These are phyloP conservation scores for Drosophila cardini DNA, from an alignment of 1,140 invertebrate species.

Conservation along the genomic window DNA sequence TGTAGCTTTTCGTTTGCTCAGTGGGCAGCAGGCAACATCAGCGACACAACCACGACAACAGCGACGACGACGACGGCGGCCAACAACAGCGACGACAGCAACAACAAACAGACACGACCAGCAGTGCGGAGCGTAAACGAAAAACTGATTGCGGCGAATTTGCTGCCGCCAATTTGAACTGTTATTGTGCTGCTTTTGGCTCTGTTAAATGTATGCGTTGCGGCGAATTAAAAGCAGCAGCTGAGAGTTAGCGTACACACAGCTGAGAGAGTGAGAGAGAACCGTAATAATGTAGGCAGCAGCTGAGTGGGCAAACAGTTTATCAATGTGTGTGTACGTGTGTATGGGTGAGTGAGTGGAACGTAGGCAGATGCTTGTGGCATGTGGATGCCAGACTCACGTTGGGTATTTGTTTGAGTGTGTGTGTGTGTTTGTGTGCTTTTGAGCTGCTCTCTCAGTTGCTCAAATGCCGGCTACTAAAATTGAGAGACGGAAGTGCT, in stretches of 20 bases:
- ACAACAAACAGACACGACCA: constrained; percentile 64
- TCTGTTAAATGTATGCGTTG: constrained; percentile 28
- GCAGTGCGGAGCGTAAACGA: constrained; percentile 53
- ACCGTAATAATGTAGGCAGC: constrained; percentile 28
- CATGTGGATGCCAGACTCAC: constrained; percentile 65
- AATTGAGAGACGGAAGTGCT: constrained; percentile 64
- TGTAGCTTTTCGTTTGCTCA: constrained; percentile 44
- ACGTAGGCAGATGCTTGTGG: constrained; percentile 47
- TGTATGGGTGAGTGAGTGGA: constrained; percentile 50
- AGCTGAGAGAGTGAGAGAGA: constrained; percentile 49
- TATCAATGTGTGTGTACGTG: constrained; percentile 13
- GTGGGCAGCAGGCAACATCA: constrained; percentile 46
- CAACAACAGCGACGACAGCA: constrained; percentile 49
- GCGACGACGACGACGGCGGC: constrained; percentile 25
- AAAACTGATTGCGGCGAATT: constrained; percentile 64
- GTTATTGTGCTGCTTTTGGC: constrained; percentile 38
- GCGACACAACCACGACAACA: constrained; percentile 38
- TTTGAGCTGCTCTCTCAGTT: constrained; percentile 30
- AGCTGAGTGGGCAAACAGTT: constrained; percentile 39
- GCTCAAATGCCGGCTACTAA: constrained; percentile 59
- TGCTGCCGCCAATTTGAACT: constrained; percentile 46
- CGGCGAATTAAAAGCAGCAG: constrained; percentile 66
- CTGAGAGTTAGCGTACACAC: constrained; percentile 42
- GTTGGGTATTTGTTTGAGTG: constrained; percentile 27
- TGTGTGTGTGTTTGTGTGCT: constrained; percentile 18